A percentile compares a stretch with the other conserved stretches of the same genome.
phyloP scores from a whole-genome alignment of 2,113 vertebrate genomes.

The Pelobates fuscus region DNA sequence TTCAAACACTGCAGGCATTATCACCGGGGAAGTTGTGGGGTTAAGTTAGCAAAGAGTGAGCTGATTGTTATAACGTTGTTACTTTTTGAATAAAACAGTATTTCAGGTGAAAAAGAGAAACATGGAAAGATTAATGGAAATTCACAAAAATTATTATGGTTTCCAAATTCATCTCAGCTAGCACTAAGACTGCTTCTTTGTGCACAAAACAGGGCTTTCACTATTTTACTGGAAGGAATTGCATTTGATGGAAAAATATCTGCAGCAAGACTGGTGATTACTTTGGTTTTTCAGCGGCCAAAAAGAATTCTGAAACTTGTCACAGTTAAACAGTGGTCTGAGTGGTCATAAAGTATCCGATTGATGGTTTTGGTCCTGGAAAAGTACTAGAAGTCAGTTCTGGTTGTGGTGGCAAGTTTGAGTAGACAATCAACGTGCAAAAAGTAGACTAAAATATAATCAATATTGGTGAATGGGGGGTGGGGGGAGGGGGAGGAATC shows the following conservation, averaged over 20 bases:
- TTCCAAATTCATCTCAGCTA: constrained; percentile 22
- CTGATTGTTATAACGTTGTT: constrained; percentile 18
- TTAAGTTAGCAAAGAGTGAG: constrained; percentile 24
- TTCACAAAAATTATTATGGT: constrained; percentile 24
- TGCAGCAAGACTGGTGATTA: constrained; percentile 8
- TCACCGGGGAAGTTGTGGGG: neutral
- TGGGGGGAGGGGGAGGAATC: too few species aligned
- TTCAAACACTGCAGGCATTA: constrained; percentile 39
- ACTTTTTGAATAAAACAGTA: constrained; percentile 27
- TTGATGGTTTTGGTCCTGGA: neutral
- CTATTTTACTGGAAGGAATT: constrained; percentile 16
- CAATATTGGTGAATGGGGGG: too few species aligned
- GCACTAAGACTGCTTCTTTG: constrained; percentile 34
- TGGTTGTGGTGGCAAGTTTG: too few species aligned
- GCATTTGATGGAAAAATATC: constrained; percentile 33
- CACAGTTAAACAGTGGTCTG: constrained; percentile 17
- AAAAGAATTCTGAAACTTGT: neutral
- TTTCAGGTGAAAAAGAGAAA: constrained; percentile 38
- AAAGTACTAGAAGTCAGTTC: too few species aligned
- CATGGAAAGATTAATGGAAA: constrained; percentile 36
- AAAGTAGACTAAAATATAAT: too few species aligned
- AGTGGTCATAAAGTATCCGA: neutral
- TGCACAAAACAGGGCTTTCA: constrained; percentile 27
- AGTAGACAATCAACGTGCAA: too few species aligned
- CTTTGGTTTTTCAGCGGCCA: constrained; percentile 7